Conservation (phyloP, 2,113 vertebrate genomes). For the Axis porcinus region DNA sequence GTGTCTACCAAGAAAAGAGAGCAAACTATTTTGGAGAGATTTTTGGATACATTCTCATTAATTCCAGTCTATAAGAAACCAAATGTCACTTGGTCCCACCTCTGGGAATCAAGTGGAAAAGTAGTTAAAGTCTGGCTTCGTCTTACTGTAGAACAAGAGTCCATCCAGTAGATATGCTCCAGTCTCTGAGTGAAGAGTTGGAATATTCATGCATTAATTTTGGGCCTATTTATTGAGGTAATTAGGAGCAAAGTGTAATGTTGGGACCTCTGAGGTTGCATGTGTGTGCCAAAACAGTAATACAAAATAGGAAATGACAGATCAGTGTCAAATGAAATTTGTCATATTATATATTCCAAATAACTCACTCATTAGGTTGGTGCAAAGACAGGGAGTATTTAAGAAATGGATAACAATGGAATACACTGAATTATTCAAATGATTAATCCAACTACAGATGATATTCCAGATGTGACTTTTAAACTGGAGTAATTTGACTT, state of each 20-base stretch:
- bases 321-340: not conserved
- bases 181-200: not conserved
- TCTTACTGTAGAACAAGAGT: not conserved
- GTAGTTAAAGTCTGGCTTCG: not conserved
- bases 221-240: not conserved
- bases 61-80: not conserved
- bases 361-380: not conserved
- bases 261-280: not conserved
- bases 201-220: not conserved
- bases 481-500: not conserved
- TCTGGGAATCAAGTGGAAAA: not conserved
- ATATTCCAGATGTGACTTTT: not conserved
- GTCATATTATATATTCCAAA: not conserved
- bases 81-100: not conserved
- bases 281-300: not conserved
- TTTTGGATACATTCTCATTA: not conserved
- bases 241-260: not conserved
- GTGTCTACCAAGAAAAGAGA: not conserved
- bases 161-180: not conserved
- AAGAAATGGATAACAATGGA: not conserved
- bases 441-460: not conserved
- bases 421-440: not conserved
- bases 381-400: not conserved
- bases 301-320: not conserved
- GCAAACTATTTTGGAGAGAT: not conserved